phyloP scores from a whole-genome alignment of 2,888 invertebrate species.

The Dromius quadrimaculatus region DNA sequence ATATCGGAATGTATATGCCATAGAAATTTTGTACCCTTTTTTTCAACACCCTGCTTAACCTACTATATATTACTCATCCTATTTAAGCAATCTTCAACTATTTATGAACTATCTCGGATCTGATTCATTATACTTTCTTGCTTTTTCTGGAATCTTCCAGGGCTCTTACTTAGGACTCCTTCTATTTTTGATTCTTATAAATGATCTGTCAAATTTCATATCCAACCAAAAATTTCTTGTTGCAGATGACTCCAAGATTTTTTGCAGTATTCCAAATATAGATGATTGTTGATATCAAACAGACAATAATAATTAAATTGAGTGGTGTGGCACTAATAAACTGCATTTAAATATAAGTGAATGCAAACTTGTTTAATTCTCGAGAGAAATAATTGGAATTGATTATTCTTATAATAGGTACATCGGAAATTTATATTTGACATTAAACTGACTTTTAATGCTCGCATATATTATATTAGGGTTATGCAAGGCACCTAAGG shows the following conservation, averaged over 20 bases:
- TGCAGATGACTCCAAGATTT: background rate
- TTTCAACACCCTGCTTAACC: no score
- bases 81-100: background rate
- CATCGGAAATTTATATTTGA: no score
- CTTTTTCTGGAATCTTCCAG: background rate
- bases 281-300: background rate
- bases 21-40: no score
- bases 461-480: no score
- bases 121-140: background rate
- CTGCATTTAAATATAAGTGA: background rate
- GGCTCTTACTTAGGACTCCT: no score
- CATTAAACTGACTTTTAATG: no score
- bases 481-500: no score
- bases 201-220: background rate
- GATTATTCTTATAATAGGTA: no score
- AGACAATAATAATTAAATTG: background rate
- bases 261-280: background rate
- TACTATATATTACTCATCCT: no score
- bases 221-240: background rate
- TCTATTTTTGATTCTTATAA: no score
- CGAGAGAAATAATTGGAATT: background rate
- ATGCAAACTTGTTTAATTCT: background rate
- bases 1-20: no score
- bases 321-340: background rate
- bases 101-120: background rate